Evolutionary conservation across 2,113 vertebrate species (phyloP), one percentile per base, ranked within the genome.

Genomic region (Steatornis caripensis): DNA sequence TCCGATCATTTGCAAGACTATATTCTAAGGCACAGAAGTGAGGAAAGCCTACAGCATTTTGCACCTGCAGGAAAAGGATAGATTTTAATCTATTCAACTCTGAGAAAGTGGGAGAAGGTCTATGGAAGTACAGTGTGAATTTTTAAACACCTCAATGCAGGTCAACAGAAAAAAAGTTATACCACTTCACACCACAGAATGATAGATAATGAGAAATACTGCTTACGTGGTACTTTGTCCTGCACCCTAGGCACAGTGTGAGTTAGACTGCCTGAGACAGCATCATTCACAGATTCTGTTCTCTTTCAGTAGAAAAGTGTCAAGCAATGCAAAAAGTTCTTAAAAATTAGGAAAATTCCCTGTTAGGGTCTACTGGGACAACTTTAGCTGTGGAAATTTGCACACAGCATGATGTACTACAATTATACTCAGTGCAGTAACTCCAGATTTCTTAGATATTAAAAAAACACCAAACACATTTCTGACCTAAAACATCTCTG

Each of bases 181-280:
- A 72, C 5, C 34, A 18, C 29, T 15, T 90, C 18, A 61, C 8
- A 78, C 8, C 7, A 37, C 9, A 57, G 46, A 75, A 39, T 13
- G 14, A 91, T 19, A 83, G 86, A 65, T 4, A 39, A 23, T 10
- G 9, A 64, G n/a, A 93, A 87, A 81, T 22, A 36, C 7, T 57
- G 55, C 16, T 36, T 29, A 23, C 17, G n/a, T 1, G 3, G 36
- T 5, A 84, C n/a, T 72, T 58, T 3, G 65, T 16, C 30, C 65
- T 21, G 21, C 16, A 57, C 5, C 8, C 22, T 19, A 30, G 11
- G 45, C 53, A 60, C n/a, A 77, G 34, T 1, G 0, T 0, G 4
- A 86, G 10, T 41, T 29, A 65, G 11, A 75, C n/a, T 84, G 18
- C 24, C 11, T 0, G 2, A 89, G 46, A 72, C 27, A 6, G 1